These are phyloP conservation scores for Patella vulgata DNA, from an alignment of 1,140 invertebrate species.

Conservation along the genomic window DNA sequence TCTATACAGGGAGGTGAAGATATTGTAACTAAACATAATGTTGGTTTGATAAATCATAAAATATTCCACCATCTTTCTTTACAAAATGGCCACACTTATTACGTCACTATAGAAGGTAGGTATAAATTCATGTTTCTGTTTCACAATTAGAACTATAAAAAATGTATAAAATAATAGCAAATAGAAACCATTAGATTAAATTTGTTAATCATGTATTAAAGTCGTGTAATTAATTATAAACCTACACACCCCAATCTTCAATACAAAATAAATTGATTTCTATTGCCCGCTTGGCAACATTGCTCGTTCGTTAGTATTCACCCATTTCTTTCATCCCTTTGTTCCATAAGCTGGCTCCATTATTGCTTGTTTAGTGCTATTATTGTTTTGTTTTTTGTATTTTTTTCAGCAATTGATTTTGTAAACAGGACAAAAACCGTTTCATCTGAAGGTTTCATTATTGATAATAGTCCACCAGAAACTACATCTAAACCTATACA, in stretches of 20 bases:
- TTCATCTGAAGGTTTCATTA: constrained; percentile 10
- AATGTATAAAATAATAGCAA: no score
- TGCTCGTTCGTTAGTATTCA: no score
- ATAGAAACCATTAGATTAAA: no score
- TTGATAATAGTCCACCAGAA: constrained; percentile 20
- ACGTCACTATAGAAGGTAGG: constrained; percentile 41
- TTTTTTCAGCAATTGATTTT: constrained; percentile 17
- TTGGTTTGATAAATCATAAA: constrained; percentile 40
- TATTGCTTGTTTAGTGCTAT: no score
- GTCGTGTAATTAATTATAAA: no score
- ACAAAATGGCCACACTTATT: constrained; percentile 44
- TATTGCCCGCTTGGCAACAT: no score
- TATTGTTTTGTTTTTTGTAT: neutral
- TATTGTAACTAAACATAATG: constrained; percentile 29
- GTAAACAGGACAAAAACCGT: constrained; percentile 1
- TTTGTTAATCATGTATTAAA: no score
- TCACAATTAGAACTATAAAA: no score
- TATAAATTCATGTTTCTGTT: neutral
- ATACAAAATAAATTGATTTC: no score
- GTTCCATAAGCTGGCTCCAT: no score
- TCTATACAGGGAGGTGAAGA: constrained; percentile 32
- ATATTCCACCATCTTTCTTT: constrained; percentile 36
- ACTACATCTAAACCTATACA: constrained; percentile 2
- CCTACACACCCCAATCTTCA: no score
- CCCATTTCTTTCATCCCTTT: no score